phyloP scores from a whole-genome alignment of 2,797 vertebrate species.

The Ctenopoma multispine region DNA sequence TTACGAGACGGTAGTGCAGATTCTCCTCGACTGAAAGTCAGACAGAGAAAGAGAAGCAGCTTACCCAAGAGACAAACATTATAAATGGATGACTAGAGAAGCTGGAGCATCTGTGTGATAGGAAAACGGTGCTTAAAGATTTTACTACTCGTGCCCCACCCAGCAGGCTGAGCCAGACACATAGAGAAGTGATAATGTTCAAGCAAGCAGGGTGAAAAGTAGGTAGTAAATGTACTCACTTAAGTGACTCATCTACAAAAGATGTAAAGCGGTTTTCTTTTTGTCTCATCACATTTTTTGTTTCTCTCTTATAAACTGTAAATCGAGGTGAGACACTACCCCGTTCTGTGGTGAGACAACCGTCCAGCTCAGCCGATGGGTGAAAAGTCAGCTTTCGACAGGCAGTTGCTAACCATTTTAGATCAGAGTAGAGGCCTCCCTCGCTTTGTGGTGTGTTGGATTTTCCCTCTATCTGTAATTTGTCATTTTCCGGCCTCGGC shows the following conservation, averaged over 20 bases:
- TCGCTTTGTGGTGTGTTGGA: background rate
- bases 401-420: constrained; percentile 25
- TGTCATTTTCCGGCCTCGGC: constrained; percentile 14
- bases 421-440: background rate
- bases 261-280: too few species aligned
- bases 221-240: too few species aligned
- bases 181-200: background rate
- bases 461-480: constrained; percentile 44
- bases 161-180: constrained; percentile 14
- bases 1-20: background rate
- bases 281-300: too few species aligned
- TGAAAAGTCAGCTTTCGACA: background rate
- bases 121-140: background rate
- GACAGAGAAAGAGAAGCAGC: background rate
- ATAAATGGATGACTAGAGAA: background rate
- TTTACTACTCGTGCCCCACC: background rate
- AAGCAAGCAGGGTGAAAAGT: too few species aligned
- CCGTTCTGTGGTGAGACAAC: background rate
- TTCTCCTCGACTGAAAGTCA: background rate
- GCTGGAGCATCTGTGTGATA: background rate
- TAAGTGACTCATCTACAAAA: too few species aligned
- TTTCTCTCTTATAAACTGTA: too few species aligned
- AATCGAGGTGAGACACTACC: background rate
- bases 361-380: background rate
- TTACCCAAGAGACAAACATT: background rate